These are phyloP conservation scores for Galeopterus variegatus DNA, from an alignment of 2,113 vertebrate genomes.

Conservation along the genomic window DNA sequence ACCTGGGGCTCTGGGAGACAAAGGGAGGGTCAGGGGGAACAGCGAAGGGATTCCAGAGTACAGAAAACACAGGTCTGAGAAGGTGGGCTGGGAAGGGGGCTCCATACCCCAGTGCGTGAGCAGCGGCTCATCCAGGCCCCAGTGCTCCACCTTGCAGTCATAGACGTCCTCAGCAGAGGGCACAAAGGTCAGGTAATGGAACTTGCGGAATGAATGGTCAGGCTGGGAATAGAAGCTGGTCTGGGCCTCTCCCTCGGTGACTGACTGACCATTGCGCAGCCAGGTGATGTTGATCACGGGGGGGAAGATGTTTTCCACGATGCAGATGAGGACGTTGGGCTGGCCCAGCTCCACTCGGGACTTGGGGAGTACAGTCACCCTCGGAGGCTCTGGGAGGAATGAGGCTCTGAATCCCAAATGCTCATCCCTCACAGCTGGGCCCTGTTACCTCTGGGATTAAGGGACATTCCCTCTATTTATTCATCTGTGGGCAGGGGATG, in stretches of 20 bases:
- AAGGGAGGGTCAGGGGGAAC: neutral
- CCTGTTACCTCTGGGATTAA: neutral
- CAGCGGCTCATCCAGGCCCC: slow-evolving; percentile 21
- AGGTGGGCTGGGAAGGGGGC: rapidly evolving
- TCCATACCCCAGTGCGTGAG: slow-evolving; percentile 80
- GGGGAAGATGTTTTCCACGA: slow-evolving; percentile 81
- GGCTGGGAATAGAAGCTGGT: slow-evolving; percentile 69
- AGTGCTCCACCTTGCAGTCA: slow-evolving; percentile 82
- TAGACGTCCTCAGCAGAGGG: slow-evolving; percentile 56
- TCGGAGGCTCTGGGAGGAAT: slow-evolving; percentile 64
- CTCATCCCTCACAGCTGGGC: neutral
- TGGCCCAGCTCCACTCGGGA: slow-evolving; percentile 52
- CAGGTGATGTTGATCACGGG: slow-evolving; percentile 75
- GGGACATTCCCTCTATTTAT: neutral
- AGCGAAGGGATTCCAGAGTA: slow-evolving; percentile 71
- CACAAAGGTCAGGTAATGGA: slow-evolving; percentile 83
- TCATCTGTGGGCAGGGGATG: neutral
- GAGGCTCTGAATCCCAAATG: neutral
- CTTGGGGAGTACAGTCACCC: slow-evolving; percentile 36
- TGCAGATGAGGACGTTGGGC: slow-evolving; percentile 84
- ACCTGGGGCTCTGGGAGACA: slow-evolving; percentile 66
- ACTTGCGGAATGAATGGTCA: slow-evolving; percentile 72
- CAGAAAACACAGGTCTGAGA: rapidly evolving
- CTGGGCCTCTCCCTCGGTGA: slow-evolving; percentile 46
- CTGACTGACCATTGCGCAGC: slow-evolving; percentile 69